A percentile compares a stretch with the other conserved stretches of the same genome.
Conservation (phyloP, 1,140 invertebrate species). For the Drosophila sproati region DNA sequence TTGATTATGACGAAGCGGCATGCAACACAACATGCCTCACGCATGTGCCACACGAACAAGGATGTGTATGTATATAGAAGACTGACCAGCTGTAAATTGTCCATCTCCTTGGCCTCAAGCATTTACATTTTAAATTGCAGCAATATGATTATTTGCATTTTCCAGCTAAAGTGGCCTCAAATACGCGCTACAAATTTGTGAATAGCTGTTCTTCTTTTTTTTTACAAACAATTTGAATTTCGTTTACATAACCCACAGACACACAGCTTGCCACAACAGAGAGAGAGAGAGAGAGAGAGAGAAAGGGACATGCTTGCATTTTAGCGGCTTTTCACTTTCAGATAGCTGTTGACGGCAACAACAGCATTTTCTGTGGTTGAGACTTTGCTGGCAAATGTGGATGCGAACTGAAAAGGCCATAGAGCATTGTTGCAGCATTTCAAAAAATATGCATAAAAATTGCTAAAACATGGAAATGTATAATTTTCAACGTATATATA, state of each 20-base stretch:
- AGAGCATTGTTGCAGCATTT: slow-evolving; percentile 23
- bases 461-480: slow-evolving; percentile 9
- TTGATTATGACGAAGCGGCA: slow-evolving; percentile 47
- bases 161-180: slow-evolving; percentile 51
- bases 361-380: slow-evolving; percentile 22
- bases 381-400: neutral
- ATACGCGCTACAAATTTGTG: slow-evolving; percentile 58
- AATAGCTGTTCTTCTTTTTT: slow-evolving; percentile 33
- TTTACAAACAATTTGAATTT: slow-evolving; percentile 52
- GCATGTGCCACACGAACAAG: slow-evolving; percentile 34
- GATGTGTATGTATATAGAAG: slow-evolving; percentile 21
- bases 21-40: slow-evolving; percentile 24
- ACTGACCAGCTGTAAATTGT: slow-evolving; percentile 43
- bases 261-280: slow-evolving; percentile 1
- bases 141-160: slow-evolving; percentile 71
- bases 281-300: slow-evolving; percentile 31
- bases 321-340: slow-evolving; percentile 43
- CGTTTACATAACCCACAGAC: slow-evolving; percentile 36
- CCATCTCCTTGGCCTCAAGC: slow-evolving; percentile 65
- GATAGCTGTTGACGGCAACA: slow-evolving; percentile 28
- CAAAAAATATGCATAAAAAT: slow-evolving; percentile 14
- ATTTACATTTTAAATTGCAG: slow-evolving; percentile 82
- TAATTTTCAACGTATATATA: slow-evolving; percentile 33
- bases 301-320: slow-evolving; percentile 49
- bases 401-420: slow-evolving; percentile 19